Evolutionary conservation across 2,888 invertebrate species (phyloP), one percentile per base, ranked within the genome.

Genomic region (Lasioglossum pauxillum): DNA sequence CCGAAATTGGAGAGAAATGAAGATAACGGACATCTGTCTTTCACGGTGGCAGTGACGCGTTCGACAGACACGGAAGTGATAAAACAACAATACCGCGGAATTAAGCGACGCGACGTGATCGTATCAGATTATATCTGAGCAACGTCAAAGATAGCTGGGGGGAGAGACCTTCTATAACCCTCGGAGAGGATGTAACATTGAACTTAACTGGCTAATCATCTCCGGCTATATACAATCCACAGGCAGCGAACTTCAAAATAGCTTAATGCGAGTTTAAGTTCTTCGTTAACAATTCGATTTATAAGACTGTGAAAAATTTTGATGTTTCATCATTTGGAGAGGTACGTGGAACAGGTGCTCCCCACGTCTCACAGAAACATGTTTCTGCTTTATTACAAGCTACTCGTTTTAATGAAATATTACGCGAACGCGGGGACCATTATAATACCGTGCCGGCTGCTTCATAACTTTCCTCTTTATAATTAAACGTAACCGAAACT

Each of bases 201-300:
- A 94, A 94, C 94, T 94, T 94, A 94, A 94, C 93, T 93, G 92
- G 93, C 89, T 94, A 93, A 94, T 93, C 92, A 91, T 90, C 88
- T 90, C 89, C 91, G 91, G 89, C 87, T 86, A 83, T 89, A 86
- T 90, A 77, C 91, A 87, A 90, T 90, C 86, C 73, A 85, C 79
- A 75, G 77, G 80, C 44, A 71, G 79, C 44, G 74, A 87, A 84
- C 75, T 74, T 87, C 64, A 69, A 44, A 23, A 53, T 64, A 60
- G 80, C 75, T 76, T 69, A 35, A 35, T 2, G 31, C 10, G 27
- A 69, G 46, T 64, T 41, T 44, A 12, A 44, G 44, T 44, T 44
- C 14, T 44, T 44, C 44, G 44, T 44, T 44, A 44, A 44, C 44
- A 5, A 1, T 14, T 60, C 27, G 60, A 31, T 27, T 31, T 27